Evolutionary conservation across 2,797 vertebrate genomes (phyloP), one percentile per base, ranked within the genome.

Genomic region (Semaprochilodus insignis): DNA sequence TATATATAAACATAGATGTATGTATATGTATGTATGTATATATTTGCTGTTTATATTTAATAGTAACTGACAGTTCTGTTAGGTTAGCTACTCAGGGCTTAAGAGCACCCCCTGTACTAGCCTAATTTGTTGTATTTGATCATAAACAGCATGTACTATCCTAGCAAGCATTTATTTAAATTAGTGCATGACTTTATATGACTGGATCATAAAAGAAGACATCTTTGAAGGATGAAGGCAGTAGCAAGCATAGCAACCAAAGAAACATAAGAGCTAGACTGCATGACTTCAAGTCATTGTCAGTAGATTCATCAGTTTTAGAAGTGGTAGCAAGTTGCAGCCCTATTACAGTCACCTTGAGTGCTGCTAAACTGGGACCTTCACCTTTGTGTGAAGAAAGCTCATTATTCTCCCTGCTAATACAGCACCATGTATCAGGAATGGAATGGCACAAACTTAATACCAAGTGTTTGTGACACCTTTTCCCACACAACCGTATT

Each of bases 381-480:
- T 83, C 59, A 55, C n/a, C 16, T 27, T 5, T 54, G 17, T 34
- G 57, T 74, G 13, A 31, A 23, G 60, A 71, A 74, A 60, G 54
- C 81, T 90, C 88, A 87, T 91, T 91, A 89, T 91, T 89, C 88
- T 90, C 88, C 86, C 77, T 74, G 70, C 67, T 80, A 59, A 40
- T 74, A 74, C 73, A 84, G 31, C 74, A 63, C 78, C 74, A 75
- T 72, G 74, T 48, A 76, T 82, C 85, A 78, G 57, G 77, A 86
- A 82, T 54, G 52, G 71, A 85, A 85, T 81, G 82, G 80, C 84
- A 59, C 60, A 7, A 80, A 19, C n/a, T 31, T 72, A 54, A 15
- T 73, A 57, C 69, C 27, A 55, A 51, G 19, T 48, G 15, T 84
- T 19, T 36, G 67, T 63, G 65, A 40, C 15, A 23, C 63, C 27